phyloP scores from a whole-genome alignment of 2,888 invertebrate species.

The Drosophila acutilabella region DNA sequence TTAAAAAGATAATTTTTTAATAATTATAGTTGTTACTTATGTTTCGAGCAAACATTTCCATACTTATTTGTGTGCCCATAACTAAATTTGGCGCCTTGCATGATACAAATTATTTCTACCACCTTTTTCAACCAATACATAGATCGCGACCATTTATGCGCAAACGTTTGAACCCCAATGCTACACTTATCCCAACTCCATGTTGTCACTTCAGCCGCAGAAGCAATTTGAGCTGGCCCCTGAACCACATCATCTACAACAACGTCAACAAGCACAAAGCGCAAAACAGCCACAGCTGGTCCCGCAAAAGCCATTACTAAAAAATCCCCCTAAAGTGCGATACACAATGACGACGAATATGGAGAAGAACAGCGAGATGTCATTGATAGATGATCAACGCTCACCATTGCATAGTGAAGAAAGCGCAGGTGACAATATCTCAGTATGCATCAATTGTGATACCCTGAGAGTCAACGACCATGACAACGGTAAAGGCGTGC shows the following conservation, averaged over 20 bases:
- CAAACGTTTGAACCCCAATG: slow-evolving; percentile 85
- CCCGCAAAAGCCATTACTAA: slow-evolving; percentile 85
- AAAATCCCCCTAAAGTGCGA: slow-evolving; percentile 86
- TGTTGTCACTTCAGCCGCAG: slow-evolving; percentile 82
- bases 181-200: slow-evolving; percentile 84
- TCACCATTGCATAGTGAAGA: slow-evolving; percentile 86
- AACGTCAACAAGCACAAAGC: slow-evolving; percentile 79
- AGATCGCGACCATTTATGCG: slow-evolving; percentile 84
- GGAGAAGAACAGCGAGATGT: slow-evolving; percentile 86
- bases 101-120: slow-evolving; percentile 48
- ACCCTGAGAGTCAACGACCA: slow-evolving; percentile 68
- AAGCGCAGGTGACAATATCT: slow-evolving; percentile 86
- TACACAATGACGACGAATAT: slow-evolving; percentile 87
- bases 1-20: too few relatives aligned
- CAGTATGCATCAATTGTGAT: slow-evolving; percentile 78
- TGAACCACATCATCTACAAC: slow-evolving; percentile 58
- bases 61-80: slow-evolving; percentile 53
- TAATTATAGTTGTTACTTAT: too few relatives aligned
- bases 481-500: slow-evolving; percentile 19
- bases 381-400: slow-evolving; percentile 93
- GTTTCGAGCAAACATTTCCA: background rate
- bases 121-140: slow-evolving; percentile 47
- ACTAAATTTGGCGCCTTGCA: slow-evolving; percentile 67
- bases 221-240: slow-evolving; percentile 51
- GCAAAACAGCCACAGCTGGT: slow-evolving; percentile 81